phyloP scores from a whole-genome alignment of 1,140 invertebrate species.

The Zophobas morio region DNA sequence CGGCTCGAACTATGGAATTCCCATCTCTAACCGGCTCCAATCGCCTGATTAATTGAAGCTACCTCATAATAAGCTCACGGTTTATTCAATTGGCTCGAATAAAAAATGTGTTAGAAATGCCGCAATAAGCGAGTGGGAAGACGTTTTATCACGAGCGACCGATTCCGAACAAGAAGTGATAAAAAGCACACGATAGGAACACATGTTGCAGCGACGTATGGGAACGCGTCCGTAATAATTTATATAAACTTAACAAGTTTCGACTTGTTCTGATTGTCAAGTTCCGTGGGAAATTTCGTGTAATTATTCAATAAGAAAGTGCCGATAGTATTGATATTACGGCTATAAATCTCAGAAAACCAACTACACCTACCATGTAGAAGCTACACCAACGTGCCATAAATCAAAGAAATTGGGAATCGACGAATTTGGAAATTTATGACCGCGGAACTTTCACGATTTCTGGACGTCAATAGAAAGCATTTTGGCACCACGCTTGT shows the following conservation, averaged over 20 bases:
- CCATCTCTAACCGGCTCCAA: conserved; percentile 10
- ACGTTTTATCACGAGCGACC: conserved; percentile 7
- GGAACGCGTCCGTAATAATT: conserved; percentile 20
- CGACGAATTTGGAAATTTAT: neutral
- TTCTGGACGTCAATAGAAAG: neutral
- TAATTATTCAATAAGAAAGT: conserved; percentile 2
- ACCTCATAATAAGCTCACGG: conserved; percentile 27
- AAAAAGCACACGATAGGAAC: conserved; percentile 40
- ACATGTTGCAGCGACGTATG: conserved; percentile 41
- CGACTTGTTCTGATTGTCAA: conserved; percentile 32
- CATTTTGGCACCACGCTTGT: neutral
- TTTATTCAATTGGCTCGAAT: conserved; percentile 21
- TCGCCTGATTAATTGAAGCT: conserved; percentile 18
- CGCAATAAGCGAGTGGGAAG: conserved; percentile 10
- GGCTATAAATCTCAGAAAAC: neutral
- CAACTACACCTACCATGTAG: neutral
- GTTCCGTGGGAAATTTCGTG: conserved; percentile 10
- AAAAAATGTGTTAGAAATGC: conserved; percentile 20
- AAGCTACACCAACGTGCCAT: neutral
- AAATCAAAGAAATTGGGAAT: neutral
- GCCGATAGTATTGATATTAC: neutral
- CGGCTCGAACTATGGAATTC: conserved; percentile 7
- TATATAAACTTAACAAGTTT: conserved; percentile 28
- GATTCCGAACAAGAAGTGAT: conserved; percentile 11
- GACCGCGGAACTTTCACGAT: neutral